Conservation (phyloP, 1,140 invertebrate species). For the Samia ricini region DNA sequence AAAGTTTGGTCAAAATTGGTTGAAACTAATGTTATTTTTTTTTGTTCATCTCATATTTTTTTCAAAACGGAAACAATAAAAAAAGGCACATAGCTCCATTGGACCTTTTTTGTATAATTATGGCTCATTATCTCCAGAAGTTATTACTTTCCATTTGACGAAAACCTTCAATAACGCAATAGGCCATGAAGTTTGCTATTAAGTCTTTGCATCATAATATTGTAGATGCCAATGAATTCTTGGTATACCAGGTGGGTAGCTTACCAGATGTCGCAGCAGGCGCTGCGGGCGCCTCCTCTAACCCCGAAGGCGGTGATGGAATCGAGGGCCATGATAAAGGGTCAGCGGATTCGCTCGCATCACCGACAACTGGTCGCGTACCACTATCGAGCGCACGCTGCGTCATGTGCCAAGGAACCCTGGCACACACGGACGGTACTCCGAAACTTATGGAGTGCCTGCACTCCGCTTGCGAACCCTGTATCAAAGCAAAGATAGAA, state of each 20-base stretch:
- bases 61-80: no score
- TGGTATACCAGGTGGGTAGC: conserved; percentile 25
- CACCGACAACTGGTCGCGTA: conserved; percentile 41
- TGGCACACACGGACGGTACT: conserved; percentile 53
- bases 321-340: conserved; percentile 28
- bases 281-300: neutral
- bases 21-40: no score
- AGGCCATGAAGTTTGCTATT: no score
- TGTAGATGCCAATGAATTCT: no score
- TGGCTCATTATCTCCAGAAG: no score
- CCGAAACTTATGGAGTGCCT: conserved; percentile 92
- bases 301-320: conserved; percentile 18
- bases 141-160: no score
- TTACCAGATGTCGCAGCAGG: conserved; percentile 21
- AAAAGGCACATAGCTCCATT: no score
- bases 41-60: no score
- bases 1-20: no score
- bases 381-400: conserved; percentile 47
- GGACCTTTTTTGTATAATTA: no score
- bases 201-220: no score
- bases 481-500: conserved; percentile 85
- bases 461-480: conserved; percentile 88
- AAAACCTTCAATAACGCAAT: no score
- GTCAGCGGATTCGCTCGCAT: conserved; percentile 59
- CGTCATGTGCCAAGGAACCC: conserved; percentile 48